Percentiles rank a stretch among this genome's conserved stretches.
phyloP scores from a whole-genome alignment of 2,888 invertebrate genomes.

The Automeris io region DNA sequence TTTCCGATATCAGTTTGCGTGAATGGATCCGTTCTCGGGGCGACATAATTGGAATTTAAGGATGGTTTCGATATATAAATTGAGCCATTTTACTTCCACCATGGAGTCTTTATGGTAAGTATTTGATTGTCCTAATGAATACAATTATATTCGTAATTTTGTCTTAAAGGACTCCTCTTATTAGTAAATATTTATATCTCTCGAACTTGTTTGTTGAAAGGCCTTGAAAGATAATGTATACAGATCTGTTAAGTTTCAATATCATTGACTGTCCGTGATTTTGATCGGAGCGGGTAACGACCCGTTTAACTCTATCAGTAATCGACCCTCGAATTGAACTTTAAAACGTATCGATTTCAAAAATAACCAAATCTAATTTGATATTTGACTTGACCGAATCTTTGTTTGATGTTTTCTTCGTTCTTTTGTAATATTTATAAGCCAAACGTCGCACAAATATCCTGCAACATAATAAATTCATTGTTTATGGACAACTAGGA shows the following conservation, averaged over 20 bases:
- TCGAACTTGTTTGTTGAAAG: conserved; percentile 17
- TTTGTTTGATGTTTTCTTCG: neutral
- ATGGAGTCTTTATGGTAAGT: conserved; percentile 64
- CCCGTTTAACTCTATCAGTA: conserved; percentile 13
- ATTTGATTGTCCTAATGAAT: conserved; percentile 24
- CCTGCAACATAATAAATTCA: conserved; percentile 44
- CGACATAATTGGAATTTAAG: conserved; percentile 40
- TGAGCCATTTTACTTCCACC: conserved; percentile 35
- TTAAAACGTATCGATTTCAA: conserved; percentile 16
- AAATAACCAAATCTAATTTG: neutral
- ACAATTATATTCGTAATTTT: conserved; percentile 21
- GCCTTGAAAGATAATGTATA: conserved; percentile 12
- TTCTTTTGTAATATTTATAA: neutral
- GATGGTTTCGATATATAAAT: conserved; percentile 37
- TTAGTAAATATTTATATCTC: conserved; percentile 28
- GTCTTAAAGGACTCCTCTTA: conserved; percentile 21
- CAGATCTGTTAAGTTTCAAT: conserved; percentile 10
- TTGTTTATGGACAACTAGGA: conserved; percentile 60
- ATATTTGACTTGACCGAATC: neutral
- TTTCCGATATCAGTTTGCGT: conserved; percentile 41
- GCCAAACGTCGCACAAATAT: conserved; percentile 4
- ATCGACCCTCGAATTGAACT: conserved; percentile 14
- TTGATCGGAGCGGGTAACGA: conserved; percentile 11
- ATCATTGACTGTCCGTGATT: conserved; percentile 12
- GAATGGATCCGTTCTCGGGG: conserved; percentile 32